These are phyloP conservation scores for Uromys caudimaculatus DNA, from an alignment of 2,797 vertebrate species.

Conservation along the genomic window DNA sequence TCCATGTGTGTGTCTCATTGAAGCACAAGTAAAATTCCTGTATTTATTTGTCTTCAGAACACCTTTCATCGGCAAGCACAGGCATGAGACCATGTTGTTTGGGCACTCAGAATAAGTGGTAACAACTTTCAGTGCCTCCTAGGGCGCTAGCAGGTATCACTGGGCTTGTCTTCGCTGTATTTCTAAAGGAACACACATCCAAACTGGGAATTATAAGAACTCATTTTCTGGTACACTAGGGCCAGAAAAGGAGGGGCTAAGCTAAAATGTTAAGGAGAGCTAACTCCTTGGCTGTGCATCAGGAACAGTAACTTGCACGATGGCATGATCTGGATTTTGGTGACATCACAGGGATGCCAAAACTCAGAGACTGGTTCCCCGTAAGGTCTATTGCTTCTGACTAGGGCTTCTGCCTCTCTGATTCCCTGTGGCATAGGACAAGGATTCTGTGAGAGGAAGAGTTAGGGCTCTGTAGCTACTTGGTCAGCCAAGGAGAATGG, in stretches of 20 bases:
- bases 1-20: not conserved
- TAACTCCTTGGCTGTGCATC: not conserved
- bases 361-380: not conserved
- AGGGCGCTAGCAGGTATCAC: not conserved
- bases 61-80: slow-evolving; percentile 3
- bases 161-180: not conserved
- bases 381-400: slow-evolving; percentile 38
- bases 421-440: slow-evolving; percentile 16
- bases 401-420: slow-evolving; percentile 7
- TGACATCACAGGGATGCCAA: not conserved
- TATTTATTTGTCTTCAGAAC: not conserved
- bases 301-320: not conserved
- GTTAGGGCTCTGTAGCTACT: not conserved
- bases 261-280: slow-evolving; percentile 7
- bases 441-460: slow-evolving; percentile 7
- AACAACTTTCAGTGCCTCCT: slow-evolving; percentile 11
- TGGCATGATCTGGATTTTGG: not conserved
- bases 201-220: not conserved
- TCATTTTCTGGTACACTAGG: not conserved
- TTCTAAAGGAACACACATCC: not conserved
- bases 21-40: not conserved
- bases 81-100: not conserved
- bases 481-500: not conserved
- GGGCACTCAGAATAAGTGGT: not conserved
- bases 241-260: slow-evolving; percentile 15